Percentiles rank a stretch among this genome's conserved stretches.
These are phyloP conservation scores for Conus canariensis DNA, from an alignment of 2,888 invertebrate species.

Conservation along the genomic window DNA sequence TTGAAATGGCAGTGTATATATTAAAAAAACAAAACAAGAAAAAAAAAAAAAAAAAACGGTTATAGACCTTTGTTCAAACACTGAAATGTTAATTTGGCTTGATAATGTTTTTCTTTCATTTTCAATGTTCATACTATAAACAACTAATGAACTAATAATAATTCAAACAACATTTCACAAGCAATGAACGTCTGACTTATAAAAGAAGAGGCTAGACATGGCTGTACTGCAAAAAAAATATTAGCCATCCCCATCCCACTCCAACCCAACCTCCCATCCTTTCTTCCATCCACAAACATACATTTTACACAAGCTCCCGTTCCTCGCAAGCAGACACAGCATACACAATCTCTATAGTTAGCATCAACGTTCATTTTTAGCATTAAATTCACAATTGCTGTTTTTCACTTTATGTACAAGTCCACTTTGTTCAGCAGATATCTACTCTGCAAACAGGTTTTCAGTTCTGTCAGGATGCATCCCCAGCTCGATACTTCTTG, in stretches of 20 bases:
- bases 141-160: background rate
- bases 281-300: background rate
- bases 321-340: background rate
- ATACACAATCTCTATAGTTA: background rate
- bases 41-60: too few relatives aligned
- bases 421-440: conserved; percentile 3
- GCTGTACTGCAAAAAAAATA: too few relatives aligned
- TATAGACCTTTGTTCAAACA: too few relatives aligned
- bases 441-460: background rate
- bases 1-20: background rate
- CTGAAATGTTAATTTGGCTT: too few relatives aligned
- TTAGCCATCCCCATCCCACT: too few relatives aligned
- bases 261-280: too few relatives aligned
- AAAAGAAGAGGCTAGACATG: too few relatives aligned
- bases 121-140: too few relatives aligned
- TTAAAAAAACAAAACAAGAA: background rate
- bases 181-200: too few relatives aligned
- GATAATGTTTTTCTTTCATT: too few relatives aligned
- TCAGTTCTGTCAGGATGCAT: conserved; percentile 50
- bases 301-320: background rate
- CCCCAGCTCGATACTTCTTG: conserved; percentile 85
- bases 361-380: background rate
- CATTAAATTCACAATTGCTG: background rate
- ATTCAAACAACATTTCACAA: background rate
- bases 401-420: background rate